Base-by-base conservation (phyloP, 2,113 vertebrate genomes). In the Epinephelus moara region DNA sequence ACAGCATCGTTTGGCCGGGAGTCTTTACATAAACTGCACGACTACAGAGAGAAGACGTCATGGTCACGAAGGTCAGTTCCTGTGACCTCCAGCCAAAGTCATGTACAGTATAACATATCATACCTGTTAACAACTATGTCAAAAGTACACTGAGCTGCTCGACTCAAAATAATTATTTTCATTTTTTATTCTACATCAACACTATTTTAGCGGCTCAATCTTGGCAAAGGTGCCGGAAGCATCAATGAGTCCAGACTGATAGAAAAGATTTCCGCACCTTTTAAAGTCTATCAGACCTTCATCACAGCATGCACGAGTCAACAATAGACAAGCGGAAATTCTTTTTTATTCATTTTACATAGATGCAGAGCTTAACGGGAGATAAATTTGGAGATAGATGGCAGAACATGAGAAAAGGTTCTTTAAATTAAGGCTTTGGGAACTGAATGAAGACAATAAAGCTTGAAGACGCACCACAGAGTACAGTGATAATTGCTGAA, bases 351-450 rank as follows among this genome's bases (percentile, higher is more conserved):
- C 9, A 30, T 21, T 7, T 40, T n/a, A 60, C 19, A 21, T 0
- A 14, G 47, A 62, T 3, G 6, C 2, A 73, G 27, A 9, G 14
- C 23, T 68, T 80, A 23, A 76, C 19, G 66, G 53, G 18, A 30
- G 45, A 21, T 15, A 18, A 47, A 37, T 61, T 61, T 37, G 27
- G 2, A 68, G 27, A 68, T 10, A 40, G 13, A 14, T 11, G 45
- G 45, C 45, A 70, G 17, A 40, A 70, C 30, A 74, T 33, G 6
- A 50, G 13, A 13, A 61, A n/a, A n/a, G 0, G 9, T 7, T 33
- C 2, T 42, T 59, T 12, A 62, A 72, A 49, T 60, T 10, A 71
- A 84, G 74, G 69, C 68, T 56, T 63, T 60, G 67, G 49, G 62
- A 75, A 14, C 7, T 3, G 18, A 78, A 23, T n/a, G 1, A 66